These are phyloP conservation scores for Hippocampus barbouri DNA, from an alignment of 2,113 vertebrate species.

Conservation along the genomic window DNA sequence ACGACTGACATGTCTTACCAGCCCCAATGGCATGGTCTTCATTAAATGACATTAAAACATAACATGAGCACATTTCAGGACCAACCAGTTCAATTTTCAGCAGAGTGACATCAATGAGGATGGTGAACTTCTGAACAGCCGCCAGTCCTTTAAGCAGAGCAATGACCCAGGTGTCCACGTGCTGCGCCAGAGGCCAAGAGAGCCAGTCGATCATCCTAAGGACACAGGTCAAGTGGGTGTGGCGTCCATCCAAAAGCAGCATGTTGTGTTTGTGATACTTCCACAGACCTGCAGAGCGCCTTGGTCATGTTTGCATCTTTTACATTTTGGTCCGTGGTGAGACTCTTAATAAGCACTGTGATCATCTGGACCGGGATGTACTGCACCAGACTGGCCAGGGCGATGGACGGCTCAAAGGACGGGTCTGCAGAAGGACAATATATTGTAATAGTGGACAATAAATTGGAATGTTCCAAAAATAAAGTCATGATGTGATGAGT, in stretches of 20 bases:
- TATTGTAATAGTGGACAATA: not conserved
- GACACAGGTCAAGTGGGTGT: not conserved
- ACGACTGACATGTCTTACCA: not conserved
- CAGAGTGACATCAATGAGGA: conserved; percentile 96
- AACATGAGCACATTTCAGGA: not conserved
- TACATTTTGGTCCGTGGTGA: conserved; percentile 95
- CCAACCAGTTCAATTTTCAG: conserved; percentile 96
- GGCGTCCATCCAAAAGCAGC: not conserved
- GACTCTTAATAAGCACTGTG: conserved; percentile 95
- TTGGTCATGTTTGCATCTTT: conserved; percentile 96
- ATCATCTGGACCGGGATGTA: conserved; percentile 98
- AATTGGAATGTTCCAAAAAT: not conserved
- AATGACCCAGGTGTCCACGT: conserved; percentile 95
- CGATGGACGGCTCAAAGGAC: conserved; percentile 91
- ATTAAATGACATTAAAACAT: not conserved
- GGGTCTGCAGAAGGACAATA: conserved; percentile 70
- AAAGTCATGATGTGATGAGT: not conserved
- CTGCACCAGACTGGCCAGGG: conserved; percentile 93
- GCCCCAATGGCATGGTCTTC: not conserved
- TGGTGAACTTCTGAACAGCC: conserved; percentile 97
- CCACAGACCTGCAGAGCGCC: conserved; percentile 86
- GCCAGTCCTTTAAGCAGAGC: conserved; percentile 93
- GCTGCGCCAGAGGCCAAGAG: conserved; percentile 95
- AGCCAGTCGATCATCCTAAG: conserved; percentile 98
- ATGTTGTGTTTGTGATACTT: not conserved